Base-by-base conservation (phyloP, 2,888 invertebrate genomes). In the Tanypteryx hageni region DNA sequence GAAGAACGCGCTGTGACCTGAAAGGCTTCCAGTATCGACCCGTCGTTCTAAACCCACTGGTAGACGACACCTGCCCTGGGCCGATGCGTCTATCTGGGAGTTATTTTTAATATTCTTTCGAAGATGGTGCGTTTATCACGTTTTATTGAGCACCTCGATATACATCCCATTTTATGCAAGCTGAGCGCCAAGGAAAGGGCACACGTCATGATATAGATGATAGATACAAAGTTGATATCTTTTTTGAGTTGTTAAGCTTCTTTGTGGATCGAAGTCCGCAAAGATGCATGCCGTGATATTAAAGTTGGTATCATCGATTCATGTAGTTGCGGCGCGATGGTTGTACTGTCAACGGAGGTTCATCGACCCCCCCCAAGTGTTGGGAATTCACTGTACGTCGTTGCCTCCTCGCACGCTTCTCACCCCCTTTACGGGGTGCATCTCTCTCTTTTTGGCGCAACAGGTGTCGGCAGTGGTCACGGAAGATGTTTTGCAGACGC, bases 381-480 rank as follows among this genome's bases (percentile, higher is more conserved):
- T 44, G 64, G 18, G 68, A 44, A 31, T 89, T 64, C 89, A 44
- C 89, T 89, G n/a, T 89, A 56, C 89, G 16, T 68, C 18, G 31
- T 27, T 44, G 0, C 14, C 27, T 9, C 13, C 61, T 11, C 89
- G 18, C 76, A 31, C 64, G 44, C 44, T 18, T 64, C 27, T 64
- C 59, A 8, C 85, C 58, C 22, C 89, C 44, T 64, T 18, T 31
- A 44, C 89, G 76, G 3, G n/a, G 44, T 68, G 44, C 64, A 68
- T 68, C 89, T 27, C 64, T 57, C 57, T 61, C 89, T 27, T 89
- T 22, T 0, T 18, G 89, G 44, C 64, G 89, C 89, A 89, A 89
- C 89, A 89, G 89, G 89, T 89, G 89, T 68, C 68, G 31, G 68
- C 64, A 16, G 89, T 89, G 89, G 89, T 89, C 89, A 89, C 89